Evolutionary conservation across 2,888 invertebrate species (phyloP).

Genomic region (Pimpla rufipes): DNA sequence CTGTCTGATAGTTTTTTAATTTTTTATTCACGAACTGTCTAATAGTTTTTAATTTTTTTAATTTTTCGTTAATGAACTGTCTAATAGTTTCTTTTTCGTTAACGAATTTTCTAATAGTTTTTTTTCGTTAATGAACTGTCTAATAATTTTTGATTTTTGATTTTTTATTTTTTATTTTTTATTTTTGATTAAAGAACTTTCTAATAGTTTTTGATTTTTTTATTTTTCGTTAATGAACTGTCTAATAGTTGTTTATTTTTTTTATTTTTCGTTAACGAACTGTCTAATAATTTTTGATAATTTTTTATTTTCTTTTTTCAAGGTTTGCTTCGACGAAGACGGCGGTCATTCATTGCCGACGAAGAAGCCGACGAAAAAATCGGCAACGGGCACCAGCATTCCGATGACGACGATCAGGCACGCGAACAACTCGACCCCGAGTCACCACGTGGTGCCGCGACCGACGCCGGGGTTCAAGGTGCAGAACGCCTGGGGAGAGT

Average conservation of each 20-base stretch:
- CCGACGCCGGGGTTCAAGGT: conserved; percentile 78
- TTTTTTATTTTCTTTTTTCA: conserved; percentile 43
- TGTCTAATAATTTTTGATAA: conserved; percentile 25
- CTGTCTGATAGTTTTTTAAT: no score
- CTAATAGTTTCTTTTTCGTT: no score
- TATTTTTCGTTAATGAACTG: no score
- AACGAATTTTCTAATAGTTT: no score
- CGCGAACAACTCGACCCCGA: conserved; percentile 70
- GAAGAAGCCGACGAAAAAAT: conserved; percentile 72
- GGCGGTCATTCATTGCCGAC: conserved; percentile 35
- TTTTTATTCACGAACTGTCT: no score
- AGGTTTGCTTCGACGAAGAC: conserved; percentile 82
- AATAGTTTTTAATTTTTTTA: no score
- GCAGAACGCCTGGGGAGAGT: conserved; percentile 82
- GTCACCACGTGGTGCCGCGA: conserved; percentile 79
- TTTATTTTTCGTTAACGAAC: no score
- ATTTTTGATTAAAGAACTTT: neutral
- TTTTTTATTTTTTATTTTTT: conserved; percentile 15
- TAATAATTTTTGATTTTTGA: no score
- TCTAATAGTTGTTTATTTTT: no score
- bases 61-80: no score
- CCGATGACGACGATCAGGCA: conserved; percentile 80
- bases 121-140: no score
- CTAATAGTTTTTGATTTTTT: conserved; percentile 6
- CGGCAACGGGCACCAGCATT: conserved; percentile 72